phyloP scores from a whole-genome alignment of 1,140 invertebrate species.

The Trachymyrmex cornetzi region DNA sequence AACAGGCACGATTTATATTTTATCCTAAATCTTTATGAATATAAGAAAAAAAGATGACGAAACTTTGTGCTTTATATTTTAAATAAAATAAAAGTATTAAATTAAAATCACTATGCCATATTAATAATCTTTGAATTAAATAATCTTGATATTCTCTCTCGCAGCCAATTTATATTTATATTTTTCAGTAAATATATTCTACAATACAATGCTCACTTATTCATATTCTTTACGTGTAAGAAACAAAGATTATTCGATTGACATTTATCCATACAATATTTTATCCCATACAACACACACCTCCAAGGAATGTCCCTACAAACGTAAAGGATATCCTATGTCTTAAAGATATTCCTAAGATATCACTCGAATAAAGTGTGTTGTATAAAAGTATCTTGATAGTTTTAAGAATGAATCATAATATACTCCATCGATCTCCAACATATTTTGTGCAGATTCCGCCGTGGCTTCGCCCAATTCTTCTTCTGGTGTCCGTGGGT shows the following conservation, averaged over 20 bases:
- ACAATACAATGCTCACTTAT: neutral
- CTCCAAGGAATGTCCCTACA: too few species aligned
- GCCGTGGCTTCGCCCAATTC: slow-evolving; percentile 95
- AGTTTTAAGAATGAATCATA: slow-evolving; percentile 12
- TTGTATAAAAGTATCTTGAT: neutral
- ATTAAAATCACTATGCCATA: too few species aligned
- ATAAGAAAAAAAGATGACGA: too few species aligned
- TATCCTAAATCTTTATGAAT: too few species aligned
- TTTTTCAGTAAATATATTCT: neutral
- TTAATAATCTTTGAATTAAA: too few species aligned
- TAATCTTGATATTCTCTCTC: slow-evolving; percentile 19
- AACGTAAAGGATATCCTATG: too few species aligned
- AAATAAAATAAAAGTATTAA: too few species aligned
- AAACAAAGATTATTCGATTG: neutral
- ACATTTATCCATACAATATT: neutral
- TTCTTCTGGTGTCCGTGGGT: slow-evolving; percentile 94
- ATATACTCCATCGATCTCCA: neutral
- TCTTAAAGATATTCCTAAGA: too few species aligned
- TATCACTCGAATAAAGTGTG: too few species aligned
- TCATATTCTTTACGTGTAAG: neutral
- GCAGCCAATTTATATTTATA: neutral
- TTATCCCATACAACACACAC: too few species aligned
- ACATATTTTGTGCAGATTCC: slow-evolving; percentile 89
- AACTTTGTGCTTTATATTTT: too few species aligned
- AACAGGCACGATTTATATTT: too few species aligned